Percentiles rank a stretch among this genome's conserved stretches.
Evolutionary conservation across 2,113 vertebrate genomes (phyloP).

Genomic region (Proterorhinus semilunaris): DNA sequence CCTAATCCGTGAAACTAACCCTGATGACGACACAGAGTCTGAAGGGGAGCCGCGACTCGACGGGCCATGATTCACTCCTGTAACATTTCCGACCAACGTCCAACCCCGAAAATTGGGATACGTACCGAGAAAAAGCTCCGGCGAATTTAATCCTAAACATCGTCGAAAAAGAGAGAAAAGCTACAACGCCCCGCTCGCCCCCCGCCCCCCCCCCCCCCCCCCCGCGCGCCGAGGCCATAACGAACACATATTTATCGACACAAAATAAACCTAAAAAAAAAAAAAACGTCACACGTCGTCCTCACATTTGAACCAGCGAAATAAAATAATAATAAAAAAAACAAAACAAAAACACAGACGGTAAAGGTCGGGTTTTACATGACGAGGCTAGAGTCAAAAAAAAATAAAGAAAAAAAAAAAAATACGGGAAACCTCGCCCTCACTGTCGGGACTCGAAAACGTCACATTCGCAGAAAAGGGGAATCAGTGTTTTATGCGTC

Average conservation of each 20-base stretch:
- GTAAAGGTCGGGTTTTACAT: constrained; percentile 59
- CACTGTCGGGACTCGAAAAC: no score
- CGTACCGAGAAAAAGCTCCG: constrained; percentile 46
- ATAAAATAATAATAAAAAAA: constrained; percentile 22
- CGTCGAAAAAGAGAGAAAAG: constrained; percentile 31
- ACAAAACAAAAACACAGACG: no score
- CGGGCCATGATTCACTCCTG: constrained; percentile 18
- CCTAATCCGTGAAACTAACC: no score
- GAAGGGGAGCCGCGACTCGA: no score
- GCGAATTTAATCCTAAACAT: constrained; percentile 41
- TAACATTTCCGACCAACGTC: constrained; percentile 23
- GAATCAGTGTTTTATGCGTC: no score
- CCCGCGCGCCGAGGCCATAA: constrained; percentile 3
- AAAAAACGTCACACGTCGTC: constrained; percentile 54
- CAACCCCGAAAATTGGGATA: constrained; percentile 32
- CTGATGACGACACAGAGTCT: no score
- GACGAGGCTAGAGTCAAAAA: constrained; percentile 52
- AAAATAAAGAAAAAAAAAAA: no score
- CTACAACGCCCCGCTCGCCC: constrained; percentile 48
- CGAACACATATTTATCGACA: constrained; percentile 39
- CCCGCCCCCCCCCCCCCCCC: no score
- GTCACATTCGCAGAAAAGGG: no score
- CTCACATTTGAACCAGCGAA: constrained; percentile 49
- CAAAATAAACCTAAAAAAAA: constrained; percentile 69
- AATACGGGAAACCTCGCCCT: no score